Conservation (phyloP, 2,113 vertebrate species). For the Seriola quinqueradiata region DNA sequence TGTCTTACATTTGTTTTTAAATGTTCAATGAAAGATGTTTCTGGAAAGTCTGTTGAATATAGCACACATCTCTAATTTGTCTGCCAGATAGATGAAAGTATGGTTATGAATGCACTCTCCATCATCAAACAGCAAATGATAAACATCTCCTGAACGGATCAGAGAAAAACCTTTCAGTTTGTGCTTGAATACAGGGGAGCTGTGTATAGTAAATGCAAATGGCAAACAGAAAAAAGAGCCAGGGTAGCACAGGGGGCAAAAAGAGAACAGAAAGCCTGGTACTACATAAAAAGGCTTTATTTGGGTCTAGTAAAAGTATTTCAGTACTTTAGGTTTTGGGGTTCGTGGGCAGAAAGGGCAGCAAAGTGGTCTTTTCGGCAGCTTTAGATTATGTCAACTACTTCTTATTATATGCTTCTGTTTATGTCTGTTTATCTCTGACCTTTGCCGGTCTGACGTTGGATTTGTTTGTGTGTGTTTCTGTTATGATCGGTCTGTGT, state of each 20-base stretch:
- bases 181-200: background rate
- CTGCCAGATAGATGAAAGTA: background rate
- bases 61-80: background rate
- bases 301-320: background rate
- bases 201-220: too few species aligned
- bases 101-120: background rate
- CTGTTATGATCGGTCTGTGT: constrained; percentile 13
- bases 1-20: background rate
- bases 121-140: background rate
- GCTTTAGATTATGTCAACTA: background rate
- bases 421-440: background rate
- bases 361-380: background rate
- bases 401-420: constrained; percentile 7
- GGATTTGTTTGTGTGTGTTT: constrained; percentile 24
- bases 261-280: background rate
- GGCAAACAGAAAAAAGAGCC: background rate
- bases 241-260: background rate
- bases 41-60: background rate
- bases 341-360: background rate
- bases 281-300: background rate
- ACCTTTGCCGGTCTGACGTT: background rate
- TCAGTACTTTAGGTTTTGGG: background rate
- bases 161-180: background rate
- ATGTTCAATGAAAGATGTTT: background rate
- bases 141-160: background rate